Evolutionary conservation across 2,113 vertebrate species (phyloP).

Genomic region (Zosterops pallidus): DNA sequence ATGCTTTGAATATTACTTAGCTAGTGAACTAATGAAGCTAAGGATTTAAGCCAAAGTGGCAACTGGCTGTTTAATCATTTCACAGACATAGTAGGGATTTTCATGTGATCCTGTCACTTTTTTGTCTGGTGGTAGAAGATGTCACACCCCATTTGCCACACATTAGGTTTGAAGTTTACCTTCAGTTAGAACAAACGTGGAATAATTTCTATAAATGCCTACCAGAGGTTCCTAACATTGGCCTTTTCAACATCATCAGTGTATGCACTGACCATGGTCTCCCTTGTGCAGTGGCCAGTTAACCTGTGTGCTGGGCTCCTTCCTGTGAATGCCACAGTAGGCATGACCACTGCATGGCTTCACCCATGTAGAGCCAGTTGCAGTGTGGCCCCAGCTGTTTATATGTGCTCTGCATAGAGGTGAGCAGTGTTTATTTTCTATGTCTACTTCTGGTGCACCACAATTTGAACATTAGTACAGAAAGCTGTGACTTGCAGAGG

Average conservation of each 20-base stretch:
- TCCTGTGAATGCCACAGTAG: neutral
- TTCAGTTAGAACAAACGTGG: neutral
- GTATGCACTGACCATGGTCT: neutral
- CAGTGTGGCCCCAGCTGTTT: accelerated
- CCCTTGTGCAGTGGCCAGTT: neutral
- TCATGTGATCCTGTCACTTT: neutral
- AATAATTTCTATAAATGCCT: neutral
- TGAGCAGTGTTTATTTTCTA: neutral
- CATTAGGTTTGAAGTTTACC: neutral
- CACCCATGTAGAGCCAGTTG: neutral
- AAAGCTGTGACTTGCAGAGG: neutral
- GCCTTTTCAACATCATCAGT: neutral
- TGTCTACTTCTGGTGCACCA: neutral
- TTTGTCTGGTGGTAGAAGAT: neutral
- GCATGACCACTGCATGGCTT: accelerated
- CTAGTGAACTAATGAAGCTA: neutral
- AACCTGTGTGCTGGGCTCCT: neutral
- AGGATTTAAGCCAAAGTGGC: neutral
- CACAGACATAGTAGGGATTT: neutral
- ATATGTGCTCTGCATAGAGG: neutral
- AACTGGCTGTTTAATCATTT: neutral
- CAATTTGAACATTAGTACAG: neutral
- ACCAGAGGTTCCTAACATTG: neutral
- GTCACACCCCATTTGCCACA: neutral
- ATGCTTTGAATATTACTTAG: neutral